These are phyloP conservation scores for Sarotherodon lohbergeri DNA, from an alignment of 2,113 vertebrate species.

Conservation along the genomic window DNA sequence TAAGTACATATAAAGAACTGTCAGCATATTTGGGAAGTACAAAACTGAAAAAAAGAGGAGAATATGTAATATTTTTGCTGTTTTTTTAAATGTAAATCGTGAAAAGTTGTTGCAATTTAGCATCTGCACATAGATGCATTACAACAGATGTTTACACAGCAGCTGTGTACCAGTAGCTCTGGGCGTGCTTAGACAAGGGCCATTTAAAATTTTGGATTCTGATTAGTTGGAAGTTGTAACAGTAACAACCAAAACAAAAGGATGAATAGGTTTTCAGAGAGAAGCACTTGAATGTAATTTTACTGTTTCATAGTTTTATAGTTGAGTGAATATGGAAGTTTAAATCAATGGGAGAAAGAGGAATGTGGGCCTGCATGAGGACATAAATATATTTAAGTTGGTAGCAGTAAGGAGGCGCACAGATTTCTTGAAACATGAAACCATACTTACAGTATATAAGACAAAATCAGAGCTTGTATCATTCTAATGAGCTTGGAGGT, in stretches of 20 bases:
- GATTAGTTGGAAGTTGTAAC: background rate
- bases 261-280: background rate
- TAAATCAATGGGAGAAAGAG: background rate
- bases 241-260: background rate
- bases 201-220: background rate
- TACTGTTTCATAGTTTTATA: background rate
- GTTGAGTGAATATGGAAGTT: background rate
- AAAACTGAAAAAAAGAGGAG: background rate
- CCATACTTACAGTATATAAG: background rate
- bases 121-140: background rate
- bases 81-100: background rate
- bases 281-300: background rate
- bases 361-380: background rate
- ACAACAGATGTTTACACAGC: background rate
- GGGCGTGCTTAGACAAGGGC: background rate
- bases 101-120: background rate
- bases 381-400: background rate
- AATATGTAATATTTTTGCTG: background rate
- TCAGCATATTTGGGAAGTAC: background rate
- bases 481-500: background rate
- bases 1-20: background rate
- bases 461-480: background rate
- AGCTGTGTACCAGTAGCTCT: background rate
- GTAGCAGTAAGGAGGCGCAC: background rate
- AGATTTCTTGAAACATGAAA: background rate